Percentiles rank a stretch among this genome's conserved stretches.
These are phyloP conservation scores for Syngnathus rostellatus DNA, from an alignment of 2,797 vertebrate genomes.

Conservation along the genomic window DNA sequence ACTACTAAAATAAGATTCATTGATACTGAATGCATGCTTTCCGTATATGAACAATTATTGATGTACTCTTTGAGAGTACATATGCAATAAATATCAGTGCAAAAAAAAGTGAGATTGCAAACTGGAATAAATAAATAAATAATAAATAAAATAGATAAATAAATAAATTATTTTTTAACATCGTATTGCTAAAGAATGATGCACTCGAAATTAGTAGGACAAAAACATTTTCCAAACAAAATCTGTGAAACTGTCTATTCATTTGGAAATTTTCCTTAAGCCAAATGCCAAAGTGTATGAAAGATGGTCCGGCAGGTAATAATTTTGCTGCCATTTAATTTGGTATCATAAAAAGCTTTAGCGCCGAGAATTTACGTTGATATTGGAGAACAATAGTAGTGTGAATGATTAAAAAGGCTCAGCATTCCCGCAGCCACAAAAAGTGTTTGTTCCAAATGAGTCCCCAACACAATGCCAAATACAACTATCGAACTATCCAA, in stretches of 20 bases:
- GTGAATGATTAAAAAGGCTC: background rate
- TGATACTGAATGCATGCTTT: background rate
- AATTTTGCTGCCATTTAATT: background rate
- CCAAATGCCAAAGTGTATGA: background rate
- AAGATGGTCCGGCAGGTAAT: background rate
- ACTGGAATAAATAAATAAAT: no score
- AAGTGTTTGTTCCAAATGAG: conserved; percentile 1
- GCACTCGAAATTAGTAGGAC: no score
- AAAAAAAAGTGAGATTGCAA: background rate
- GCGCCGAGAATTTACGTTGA: background rate
- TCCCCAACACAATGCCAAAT: background rate
- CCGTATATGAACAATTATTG: background rate
- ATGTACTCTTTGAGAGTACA: background rate
- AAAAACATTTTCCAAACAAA: no score
- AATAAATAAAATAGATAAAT: no score
- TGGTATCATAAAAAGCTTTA: background rate
- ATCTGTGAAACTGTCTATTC: no score
- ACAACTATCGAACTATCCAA: background rate
- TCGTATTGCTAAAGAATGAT: no score
- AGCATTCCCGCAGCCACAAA: background rate
- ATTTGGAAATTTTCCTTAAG: background rate
- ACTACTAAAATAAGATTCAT: background rate
- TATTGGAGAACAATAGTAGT: background rate
- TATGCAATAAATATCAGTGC: background rate
- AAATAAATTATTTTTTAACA: no score